These are phyloP conservation scores for Cantharis rufa DNA, from an alignment of 2,888 invertebrate species.

Conservation along the genomic window DNA sequence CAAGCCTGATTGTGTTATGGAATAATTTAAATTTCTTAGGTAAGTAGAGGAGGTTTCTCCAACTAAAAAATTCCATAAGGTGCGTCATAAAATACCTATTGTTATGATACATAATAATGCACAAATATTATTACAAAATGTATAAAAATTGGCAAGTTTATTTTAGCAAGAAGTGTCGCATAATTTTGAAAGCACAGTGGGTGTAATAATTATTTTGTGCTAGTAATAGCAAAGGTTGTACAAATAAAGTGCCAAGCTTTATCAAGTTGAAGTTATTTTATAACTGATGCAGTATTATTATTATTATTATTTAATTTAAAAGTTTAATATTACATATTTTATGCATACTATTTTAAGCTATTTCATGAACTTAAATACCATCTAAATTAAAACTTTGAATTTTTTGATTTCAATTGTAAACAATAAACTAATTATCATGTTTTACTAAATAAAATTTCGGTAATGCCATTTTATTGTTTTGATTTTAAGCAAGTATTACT, in stretches of 20 bases:
- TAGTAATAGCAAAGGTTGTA: not conserved
- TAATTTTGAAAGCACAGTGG: not conserved
- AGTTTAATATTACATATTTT: not conserved
- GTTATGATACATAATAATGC: not conserved
- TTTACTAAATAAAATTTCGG: not conserved
- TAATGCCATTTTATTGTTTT: not conserved
- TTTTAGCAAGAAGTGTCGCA: not conserved
- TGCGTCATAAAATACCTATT: not conserved
- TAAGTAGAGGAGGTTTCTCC: not conserved
- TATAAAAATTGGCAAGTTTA: not conserved
- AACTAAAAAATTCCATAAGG: not conserved
- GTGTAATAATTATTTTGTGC: not conserved
- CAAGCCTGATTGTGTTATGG: not conserved
- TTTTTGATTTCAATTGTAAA: not conserved
- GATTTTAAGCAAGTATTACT: not conserved
- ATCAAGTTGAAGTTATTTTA: not conserved
- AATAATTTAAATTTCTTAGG: not conserved
- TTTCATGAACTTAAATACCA: not conserved
- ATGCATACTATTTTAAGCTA: not conserved
- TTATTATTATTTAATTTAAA: not conserved
- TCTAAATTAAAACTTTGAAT: not conserved
- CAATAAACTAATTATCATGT: not conserved
- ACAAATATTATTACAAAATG: not conserved
- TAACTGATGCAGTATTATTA: not conserved
- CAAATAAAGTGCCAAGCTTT: not conserved